Conservation (phyloP, 1,140 invertebrate genomes). For the Drosophila sp. region DNA sequence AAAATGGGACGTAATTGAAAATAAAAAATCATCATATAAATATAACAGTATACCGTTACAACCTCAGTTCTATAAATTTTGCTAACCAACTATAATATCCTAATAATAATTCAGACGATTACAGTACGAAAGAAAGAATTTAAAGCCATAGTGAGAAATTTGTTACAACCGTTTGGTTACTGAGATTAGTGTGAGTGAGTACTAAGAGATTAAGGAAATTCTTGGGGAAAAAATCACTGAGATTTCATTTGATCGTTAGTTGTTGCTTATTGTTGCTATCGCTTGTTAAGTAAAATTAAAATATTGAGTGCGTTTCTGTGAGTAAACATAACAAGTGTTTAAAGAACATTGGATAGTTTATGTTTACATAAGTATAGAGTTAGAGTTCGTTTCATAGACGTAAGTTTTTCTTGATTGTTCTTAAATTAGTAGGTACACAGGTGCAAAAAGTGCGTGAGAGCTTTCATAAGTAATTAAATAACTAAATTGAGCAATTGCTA, state of each 20-base stretch:
- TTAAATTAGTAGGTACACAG: constrained; percentile 76
- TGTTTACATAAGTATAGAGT: constrained; percentile 22
- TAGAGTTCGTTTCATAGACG: constrained; percentile 1
- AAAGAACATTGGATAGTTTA: constrained; percentile 33
- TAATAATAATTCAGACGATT: constrained; percentile 3
- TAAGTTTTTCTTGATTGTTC: constrained; percentile 32
- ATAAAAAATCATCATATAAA: constrained; percentile 39
- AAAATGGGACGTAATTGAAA: constrained; percentile 60
- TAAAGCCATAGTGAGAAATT: constrained; percentile 69
- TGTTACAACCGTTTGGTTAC: constrained; percentile 71
- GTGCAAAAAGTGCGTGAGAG: constrained; percentile 58
- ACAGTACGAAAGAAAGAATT: constrained; percentile 43
- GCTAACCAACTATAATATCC: constrained; percentile 43
- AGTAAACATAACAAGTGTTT: constrained; percentile 75
- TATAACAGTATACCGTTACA: constrained; percentile 38
- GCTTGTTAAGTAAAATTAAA: constrained; percentile 5
- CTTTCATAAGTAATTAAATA: constrained; percentile 37
- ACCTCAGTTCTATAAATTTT: constrained; percentile 73
- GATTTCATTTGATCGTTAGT: constrained; percentile 57
- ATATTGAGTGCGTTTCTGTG: constrained; percentile 34
- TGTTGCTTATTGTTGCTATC: constrained; percentile 29
- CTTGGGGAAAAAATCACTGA: constrained; percentile 37
- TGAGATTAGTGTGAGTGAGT: constrained; percentile 40
- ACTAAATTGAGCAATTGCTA: constrained; percentile 77
- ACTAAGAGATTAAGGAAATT: constrained; percentile 34